A percentile compares a stretch with the other conserved stretches of the same genome.
phyloP scores from a whole-genome alignment of 2,797 vertebrate genomes.

The Eulemur mongoz region DNA sequence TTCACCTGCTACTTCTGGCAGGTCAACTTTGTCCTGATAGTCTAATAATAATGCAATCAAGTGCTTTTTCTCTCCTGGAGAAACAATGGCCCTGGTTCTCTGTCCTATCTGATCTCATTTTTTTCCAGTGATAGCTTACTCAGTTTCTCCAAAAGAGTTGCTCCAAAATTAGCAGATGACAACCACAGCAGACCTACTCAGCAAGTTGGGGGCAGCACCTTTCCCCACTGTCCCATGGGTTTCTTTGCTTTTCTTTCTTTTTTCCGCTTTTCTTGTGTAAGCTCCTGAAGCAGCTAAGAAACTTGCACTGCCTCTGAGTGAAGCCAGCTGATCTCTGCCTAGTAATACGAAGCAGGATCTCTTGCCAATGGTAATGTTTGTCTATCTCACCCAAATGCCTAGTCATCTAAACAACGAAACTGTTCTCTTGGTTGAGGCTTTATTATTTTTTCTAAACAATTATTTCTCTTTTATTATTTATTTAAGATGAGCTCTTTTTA shows the following conservation, averaged over 20 bases:
- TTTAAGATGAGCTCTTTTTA: neutral
- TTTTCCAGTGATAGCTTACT: slow-evolving; percentile 63
- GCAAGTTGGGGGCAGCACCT: neutral
- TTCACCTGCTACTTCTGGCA: neutral
- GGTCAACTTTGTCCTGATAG: neutral
- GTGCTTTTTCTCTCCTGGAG: neutral
- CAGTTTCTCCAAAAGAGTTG: slow-evolving; percentile 45
- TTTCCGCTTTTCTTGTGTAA: neutral
- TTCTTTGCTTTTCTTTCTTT: neutral
- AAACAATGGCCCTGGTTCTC: slow-evolving; percentile 50
- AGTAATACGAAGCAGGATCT: neutral
- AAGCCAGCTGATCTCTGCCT: neutral
- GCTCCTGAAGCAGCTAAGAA: neutral
- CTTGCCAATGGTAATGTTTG: neutral
- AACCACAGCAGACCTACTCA: slow-evolving; percentile 29
- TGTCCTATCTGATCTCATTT: neutral
- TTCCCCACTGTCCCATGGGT: neutral
- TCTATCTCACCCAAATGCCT: neutral
- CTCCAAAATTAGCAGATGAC: slow-evolving; percentile 30
- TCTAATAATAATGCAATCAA: slow-evolving; percentile 32
- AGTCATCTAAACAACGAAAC: neutral
- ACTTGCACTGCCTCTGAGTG: neutral
- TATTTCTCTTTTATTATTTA: slow-evolving; percentile 2
- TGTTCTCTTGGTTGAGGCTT: neutral
- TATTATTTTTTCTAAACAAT: slow-evolving; percentile 26